A percentile compares a stretch with the other conserved stretches of the same genome.
Evolutionary conservation across 2,888 invertebrate genomes (phyloP).

Genomic region (Oscheius sp.): DNA sequence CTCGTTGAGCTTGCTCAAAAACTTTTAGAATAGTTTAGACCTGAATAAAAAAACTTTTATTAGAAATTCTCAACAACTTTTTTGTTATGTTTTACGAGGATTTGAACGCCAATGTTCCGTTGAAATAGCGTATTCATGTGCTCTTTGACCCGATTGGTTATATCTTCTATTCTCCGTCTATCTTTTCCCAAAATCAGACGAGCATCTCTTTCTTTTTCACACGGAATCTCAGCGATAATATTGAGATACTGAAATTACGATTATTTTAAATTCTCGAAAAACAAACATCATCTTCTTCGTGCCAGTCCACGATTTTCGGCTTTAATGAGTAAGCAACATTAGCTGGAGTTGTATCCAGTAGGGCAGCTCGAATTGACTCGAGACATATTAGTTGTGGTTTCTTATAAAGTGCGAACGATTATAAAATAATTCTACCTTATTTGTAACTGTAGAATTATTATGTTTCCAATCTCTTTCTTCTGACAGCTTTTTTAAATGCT

Average conservation of each 20-base stretch:
- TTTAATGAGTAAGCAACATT: conserved; percentile 79
- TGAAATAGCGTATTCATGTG: conserved; percentile 57
- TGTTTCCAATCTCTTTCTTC: conserved; percentile 53
- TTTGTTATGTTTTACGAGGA: conserved; percentile 48
- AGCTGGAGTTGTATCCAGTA: conserved; percentile 83
- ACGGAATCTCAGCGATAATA: conserved; percentile 58
- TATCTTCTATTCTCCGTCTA: conserved; percentile 42
- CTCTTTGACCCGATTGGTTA: conserved; percentile 51
- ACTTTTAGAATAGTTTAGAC: conserved; percentile 13
- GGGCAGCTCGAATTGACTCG: conserved; percentile 82
- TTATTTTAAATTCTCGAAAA: not conserved
- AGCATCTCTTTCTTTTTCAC: conserved; percentile 59
- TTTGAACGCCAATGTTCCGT: conserved; percentile 47
- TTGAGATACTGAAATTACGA: conserved; percentile 38
- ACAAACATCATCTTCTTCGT: conserved; percentile 48
- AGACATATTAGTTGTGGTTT: conserved; percentile 66
- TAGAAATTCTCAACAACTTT: too few species aligned
- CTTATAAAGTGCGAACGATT: conserved; percentile 20
- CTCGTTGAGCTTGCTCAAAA: conserved; percentile 34
- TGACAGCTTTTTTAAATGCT: conserved; percentile 50
- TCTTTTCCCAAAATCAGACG: conserved; percentile 46
- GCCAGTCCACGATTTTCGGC: conserved; percentile 67
- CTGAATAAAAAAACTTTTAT: too few species aligned
- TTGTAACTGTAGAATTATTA: conserved; percentile 41
- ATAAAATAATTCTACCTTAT: conserved; percentile 33